Evolutionary conservation across 2,888 invertebrate species (phyloP).

Genomic region (Catocala sponsa): DNA sequence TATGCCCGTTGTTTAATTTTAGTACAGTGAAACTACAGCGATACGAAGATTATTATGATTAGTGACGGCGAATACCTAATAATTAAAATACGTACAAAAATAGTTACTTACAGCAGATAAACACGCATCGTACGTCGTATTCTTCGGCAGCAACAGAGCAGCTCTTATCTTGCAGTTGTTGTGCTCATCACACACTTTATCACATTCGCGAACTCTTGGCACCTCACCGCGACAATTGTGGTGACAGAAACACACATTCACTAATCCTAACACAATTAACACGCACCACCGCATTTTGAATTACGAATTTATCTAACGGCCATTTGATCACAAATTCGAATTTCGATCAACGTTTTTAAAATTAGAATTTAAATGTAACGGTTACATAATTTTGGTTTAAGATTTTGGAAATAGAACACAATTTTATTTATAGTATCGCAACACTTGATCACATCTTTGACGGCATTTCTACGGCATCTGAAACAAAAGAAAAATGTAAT

Average conservation of each 20-base stretch:
- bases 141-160: conserved; percentile 90
- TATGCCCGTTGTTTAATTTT: no score
- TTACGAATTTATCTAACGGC: conserved; percentile 24
- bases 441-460: conserved; percentile 29
- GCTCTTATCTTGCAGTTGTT: conserved; percentile 89
- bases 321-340: not conserved
- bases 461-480: conserved; percentile 42
- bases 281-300: conserved; percentile 68
- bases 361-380: conserved; percentile 12
- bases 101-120: conserved; percentile 80
- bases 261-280: conserved; percentile 53
- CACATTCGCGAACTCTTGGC: conserved; percentile 75
- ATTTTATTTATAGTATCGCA: conserved; percentile 27
- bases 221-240: conserved; percentile 77
- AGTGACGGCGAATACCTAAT: no score
- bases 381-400: conserved; percentile 20
- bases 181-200: conserved; percentile 78
- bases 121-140: conserved; percentile 85
- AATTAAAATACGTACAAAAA: not conserved
- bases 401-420: conserved; percentile 6
- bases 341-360: not conserved
- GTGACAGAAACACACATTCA: conserved; percentile 56
- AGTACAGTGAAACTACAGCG: no score
- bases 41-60: no score
- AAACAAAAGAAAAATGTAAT: conserved; percentile 44